Conservation (phyloP, 2,797 vertebrate species). For the Apogon talboti region DNA sequence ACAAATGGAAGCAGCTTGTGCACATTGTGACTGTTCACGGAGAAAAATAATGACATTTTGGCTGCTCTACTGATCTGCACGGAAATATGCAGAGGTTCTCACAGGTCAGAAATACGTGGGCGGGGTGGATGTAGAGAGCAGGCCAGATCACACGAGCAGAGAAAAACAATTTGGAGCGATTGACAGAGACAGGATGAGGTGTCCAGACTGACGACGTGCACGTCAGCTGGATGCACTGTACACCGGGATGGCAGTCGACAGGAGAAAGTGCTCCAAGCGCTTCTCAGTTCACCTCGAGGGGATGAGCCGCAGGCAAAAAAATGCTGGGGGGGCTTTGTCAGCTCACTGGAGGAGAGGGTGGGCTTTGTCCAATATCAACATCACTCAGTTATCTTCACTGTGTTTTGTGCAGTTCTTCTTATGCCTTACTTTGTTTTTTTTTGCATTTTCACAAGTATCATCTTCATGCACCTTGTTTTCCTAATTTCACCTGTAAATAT, state of each 20-base stretch:
- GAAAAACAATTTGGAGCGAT: conserved; percentile 8
- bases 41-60: conserved; percentile 2
- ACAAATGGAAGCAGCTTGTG: conserved; percentile 1
- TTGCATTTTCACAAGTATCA: too few species aligned
- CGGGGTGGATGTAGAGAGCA: conserved; percentile 9
- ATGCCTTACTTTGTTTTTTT: background rate
- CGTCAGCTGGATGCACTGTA: conserved; percentile 33
- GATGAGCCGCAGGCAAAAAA: conserved; percentile 45
- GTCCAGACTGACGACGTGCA: conserved; percentile 6
- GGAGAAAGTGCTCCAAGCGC: conserved; percentile 39
- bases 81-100: conserved; percentile 1
- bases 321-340: conserved; percentile 52
- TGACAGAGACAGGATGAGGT: conserved; percentile 21
- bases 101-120: background rate
- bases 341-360: conserved; percentile 33
- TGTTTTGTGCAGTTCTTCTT: conserved; percentile 4
- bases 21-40: background rate
- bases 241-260: conserved; percentile 50
- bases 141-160: conserved; percentile 20
- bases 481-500: too few species aligned
- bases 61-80: background rate
- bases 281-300: conserved; percentile 44
- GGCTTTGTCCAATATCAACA: conserved; percentile 37
- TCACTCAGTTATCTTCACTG: conserved; percentile 16
- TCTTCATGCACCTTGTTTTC: too few species aligned